Evolutionary conservation across 2,797 vertebrate species (phyloP).

Genomic region (Pseudocheirus occidentalis): DNA sequence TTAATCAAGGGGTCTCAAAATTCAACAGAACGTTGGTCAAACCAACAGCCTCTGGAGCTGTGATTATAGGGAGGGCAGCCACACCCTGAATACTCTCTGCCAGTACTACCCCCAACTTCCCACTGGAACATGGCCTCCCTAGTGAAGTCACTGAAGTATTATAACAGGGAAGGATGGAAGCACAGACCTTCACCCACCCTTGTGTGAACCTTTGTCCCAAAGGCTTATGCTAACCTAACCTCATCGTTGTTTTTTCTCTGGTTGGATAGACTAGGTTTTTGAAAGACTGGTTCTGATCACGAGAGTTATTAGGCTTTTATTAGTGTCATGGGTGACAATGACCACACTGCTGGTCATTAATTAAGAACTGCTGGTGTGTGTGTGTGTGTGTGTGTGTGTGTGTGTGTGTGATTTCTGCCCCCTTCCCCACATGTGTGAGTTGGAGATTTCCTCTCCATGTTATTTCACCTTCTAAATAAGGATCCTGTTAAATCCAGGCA

Average conservation of each 20-base stretch:
- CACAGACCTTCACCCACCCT: background rate
- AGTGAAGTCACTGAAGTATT: background rate
- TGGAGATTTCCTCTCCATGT: constrained; percentile 15
- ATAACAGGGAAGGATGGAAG: background rate
- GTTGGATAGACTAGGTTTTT: background rate
- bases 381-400: constrained; percentile 16
- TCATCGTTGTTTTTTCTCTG: background rate
- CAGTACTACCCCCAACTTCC: constrained; percentile 13
- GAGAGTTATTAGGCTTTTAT: background rate
- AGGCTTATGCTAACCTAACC: background rate
- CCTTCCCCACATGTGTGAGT: constrained; percentile 29
- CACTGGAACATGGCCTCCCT: background rate
- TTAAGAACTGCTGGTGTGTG: background rate
- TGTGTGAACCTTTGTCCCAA: background rate
- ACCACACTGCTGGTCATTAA: background rate
- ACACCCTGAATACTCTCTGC: background rate
- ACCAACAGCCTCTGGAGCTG: background rate
- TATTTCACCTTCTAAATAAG: constrained; percentile 46
- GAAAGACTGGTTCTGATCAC: background rate
- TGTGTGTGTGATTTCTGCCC: constrained; percentile 15
- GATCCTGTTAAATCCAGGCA: background rate
- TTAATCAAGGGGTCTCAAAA: background rate
- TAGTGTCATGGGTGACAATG: background rate
- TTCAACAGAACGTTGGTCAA: background rate
- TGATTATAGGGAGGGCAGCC: background rate